These are phyloP conservation scores for Drosophila melanosoma DNA, from an alignment of 2,888 invertebrate genomes.

Conservation along the genomic window DNA sequence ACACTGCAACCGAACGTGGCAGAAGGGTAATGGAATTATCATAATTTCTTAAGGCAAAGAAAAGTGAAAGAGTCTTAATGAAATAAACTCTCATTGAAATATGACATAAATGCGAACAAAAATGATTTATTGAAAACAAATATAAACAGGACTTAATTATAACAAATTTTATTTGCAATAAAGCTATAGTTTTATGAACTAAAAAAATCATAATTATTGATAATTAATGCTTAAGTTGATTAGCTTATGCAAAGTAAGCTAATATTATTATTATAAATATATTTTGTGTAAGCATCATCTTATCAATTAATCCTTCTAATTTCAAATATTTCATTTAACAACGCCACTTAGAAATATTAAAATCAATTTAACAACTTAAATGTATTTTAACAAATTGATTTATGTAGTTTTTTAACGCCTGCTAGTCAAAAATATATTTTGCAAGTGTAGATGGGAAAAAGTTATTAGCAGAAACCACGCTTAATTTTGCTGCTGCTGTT, in stretches of 20 bases:
- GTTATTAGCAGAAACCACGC: constrained; percentile 40
- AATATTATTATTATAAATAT: neutral
- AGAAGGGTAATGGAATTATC: neutral
- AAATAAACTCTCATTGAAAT: neutral
- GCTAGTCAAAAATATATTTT: neutral
- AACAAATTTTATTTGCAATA: neutral
- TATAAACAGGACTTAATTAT: neutral
- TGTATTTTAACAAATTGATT: neutral
- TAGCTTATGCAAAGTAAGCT: neutral
- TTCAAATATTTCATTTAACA: neutral
- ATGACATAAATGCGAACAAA: neutral
- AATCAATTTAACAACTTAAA: neutral
- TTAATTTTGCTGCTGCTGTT: constrained; percentile 17
- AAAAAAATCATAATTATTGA: no score
- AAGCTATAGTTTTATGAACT: neutral
- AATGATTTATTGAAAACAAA: neutral
- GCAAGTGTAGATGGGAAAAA: constrained; percentile 37
- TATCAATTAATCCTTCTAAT: neutral
- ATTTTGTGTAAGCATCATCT: neutral
- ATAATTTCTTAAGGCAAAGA: neutral
- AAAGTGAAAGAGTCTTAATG: neutral
- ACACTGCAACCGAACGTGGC: constrained; percentile 46
- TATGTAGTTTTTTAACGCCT: neutral
- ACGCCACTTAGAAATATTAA: neutral
- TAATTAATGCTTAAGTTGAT: neutral